Evolutionary conservation across 2,888 invertebrate genomes (phyloP).

Genomic region (Andrena trimmerana): DNA sequence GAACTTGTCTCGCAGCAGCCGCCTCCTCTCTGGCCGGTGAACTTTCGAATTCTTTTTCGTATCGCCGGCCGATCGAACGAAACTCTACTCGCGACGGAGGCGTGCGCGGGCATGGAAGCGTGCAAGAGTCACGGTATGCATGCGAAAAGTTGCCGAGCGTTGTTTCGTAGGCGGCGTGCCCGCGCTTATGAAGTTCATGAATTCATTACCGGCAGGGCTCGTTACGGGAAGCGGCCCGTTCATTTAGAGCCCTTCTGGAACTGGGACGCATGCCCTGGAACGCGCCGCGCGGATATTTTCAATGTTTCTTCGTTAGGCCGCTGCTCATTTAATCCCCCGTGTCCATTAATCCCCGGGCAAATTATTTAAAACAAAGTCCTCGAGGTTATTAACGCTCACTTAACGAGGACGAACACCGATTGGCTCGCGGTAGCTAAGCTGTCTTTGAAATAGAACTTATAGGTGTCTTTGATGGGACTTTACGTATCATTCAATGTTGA

Average conservation of each 20-base stretch:
- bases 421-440: neutral
- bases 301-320: slow-evolving; percentile 51
- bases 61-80: neutral
- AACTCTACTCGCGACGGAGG: neutral
- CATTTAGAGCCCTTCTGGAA: slow-evolving; percentile 56
- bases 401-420: slow-evolving; percentile 19
- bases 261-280: slow-evolving; percentile 36
- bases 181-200: slow-evolving; percentile 69
- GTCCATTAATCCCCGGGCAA: slow-evolving; percentile 46
- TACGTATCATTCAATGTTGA: too few species aligned
- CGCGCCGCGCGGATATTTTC: slow-evolving; percentile 44
- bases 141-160: slow-evolving; percentile 65
- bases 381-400: slow-evolving; percentile 19
- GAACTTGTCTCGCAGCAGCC: slow-evolving; percentile 3
- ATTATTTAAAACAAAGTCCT: slow-evolving; percentile 37
- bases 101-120: slow-evolving; percentile 5
- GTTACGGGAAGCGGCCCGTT: slow-evolving; percentile 63
- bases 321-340: slow-evolving; percentile 25
- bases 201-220: slow-evolving; percentile 68
- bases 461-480: neutral
- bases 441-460: neutral
- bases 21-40: neutral
- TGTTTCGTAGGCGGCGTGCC: slow-evolving; percentile 61
- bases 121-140: slow-evolving; percentile 57
- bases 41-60: neutral